Conservation (phyloP, 2,888 invertebrate genomes). For the Meta bourneti region DNA sequence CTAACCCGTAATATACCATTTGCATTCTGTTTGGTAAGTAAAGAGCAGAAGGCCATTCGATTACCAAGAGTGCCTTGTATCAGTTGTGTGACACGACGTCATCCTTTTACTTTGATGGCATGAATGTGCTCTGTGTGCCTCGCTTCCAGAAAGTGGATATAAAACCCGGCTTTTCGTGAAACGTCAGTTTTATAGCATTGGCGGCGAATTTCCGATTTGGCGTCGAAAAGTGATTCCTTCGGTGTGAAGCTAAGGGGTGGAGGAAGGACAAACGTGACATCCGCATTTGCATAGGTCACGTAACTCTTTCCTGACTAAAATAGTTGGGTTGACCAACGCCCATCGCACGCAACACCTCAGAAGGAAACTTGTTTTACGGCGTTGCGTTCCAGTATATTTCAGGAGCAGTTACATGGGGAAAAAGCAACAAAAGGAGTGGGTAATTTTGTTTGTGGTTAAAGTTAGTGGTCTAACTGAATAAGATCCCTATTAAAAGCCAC, state of each 20-base stretch:
- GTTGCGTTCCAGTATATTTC: conserved; percentile 31
- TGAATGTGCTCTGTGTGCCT: too few relatives aligned
- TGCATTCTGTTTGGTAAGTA: too few relatives aligned
- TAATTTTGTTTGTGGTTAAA: conserved; percentile 37
- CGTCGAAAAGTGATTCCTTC: conserved; percentile 31
- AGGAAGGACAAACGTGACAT: conserved; percentile 60
- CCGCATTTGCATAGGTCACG: conserved; percentile 75
- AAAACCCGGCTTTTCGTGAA: too few relatives aligned
- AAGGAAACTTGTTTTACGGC: conserved; percentile 38
- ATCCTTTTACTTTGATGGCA: too few relatives aligned
- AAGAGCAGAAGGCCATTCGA: not conserved
- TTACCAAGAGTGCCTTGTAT: too few relatives aligned
- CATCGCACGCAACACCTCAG: conserved; percentile 57
- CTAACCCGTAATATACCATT: too few relatives aligned
- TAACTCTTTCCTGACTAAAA: conserved; percentile 73
- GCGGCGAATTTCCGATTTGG: conserved; percentile 51
- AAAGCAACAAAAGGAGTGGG: not conserved
- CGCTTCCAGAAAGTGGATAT: too few relatives aligned
- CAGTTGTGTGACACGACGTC: too few relatives aligned
- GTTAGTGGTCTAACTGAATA: conserved; percentile 20
- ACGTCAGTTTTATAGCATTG: not conserved
- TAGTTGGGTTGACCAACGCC: conserved; percentile 71
- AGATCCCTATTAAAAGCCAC: conserved; percentile 10
- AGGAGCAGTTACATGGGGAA: not conserved
- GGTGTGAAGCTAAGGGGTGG: conserved; percentile 20